Percentiles rank a stretch among this genome's conserved stretches.
phyloP scores from a whole-genome alignment of 2,888 invertebrate species.

The Stenotaenia linearis region DNA sequence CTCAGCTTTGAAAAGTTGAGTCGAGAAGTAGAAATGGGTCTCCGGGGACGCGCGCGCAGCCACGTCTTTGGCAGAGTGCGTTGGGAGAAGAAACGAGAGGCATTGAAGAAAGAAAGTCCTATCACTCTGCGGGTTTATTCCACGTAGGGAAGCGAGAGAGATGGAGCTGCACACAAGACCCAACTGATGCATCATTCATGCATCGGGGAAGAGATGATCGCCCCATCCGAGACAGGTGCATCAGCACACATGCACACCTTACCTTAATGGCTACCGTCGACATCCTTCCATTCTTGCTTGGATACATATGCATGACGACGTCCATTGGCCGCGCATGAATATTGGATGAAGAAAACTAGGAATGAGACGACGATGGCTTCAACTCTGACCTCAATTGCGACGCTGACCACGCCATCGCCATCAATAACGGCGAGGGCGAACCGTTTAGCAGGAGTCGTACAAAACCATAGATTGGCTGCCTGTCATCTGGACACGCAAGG shows the following conservation, averaged over 20 bases:
- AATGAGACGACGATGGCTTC: neutral
- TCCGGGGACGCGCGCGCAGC: neutral
- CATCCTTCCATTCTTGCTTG: neutral
- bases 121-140: slow-evolving; percentile 21
- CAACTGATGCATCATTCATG: slow-evolving; percentile 26
- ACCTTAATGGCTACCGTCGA: neutral
- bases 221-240: slow-evolving; percentile 10
- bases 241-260: slow-evolving; percentile 14
- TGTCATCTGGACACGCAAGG: slow-evolving; percentile 4
- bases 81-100: neutral
- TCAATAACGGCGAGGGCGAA: slow-evolving; percentile 13
- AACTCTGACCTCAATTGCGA: slow-evolving; percentile 13
- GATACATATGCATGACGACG: slow-evolving; percentile 7
- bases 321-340: neutral
- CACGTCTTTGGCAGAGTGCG: neutral
- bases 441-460: neutral
- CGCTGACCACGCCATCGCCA: neutral
- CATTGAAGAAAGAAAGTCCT: neutral
- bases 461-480: neutral
- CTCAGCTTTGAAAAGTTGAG: neutral
- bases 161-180: slow-evolving; percentile 17
- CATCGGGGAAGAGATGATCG: slow-evolving; percentile 10
- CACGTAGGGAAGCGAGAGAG: slow-evolving; percentile 10
- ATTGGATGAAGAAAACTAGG: neutral
- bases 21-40: neutral